These are phyloP conservation scores for Apamea anceps DNA, from an alignment of 2,888 invertebrate species.

Conservation along the genomic window DNA sequence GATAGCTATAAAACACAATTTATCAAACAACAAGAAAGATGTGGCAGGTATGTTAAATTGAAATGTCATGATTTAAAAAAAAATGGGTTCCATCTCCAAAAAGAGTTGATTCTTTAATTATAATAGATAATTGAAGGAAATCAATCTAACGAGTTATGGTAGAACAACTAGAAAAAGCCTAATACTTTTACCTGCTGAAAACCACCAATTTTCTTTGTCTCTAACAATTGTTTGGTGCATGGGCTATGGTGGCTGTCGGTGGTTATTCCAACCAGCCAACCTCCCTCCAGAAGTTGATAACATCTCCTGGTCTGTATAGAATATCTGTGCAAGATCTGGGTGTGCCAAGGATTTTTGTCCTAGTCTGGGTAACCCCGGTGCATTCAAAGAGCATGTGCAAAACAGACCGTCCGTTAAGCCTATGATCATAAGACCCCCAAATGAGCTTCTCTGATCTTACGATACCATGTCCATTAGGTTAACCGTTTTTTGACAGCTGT, in stretches of 20 bases:
- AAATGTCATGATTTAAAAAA: neutral
- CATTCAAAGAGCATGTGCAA: neutral
- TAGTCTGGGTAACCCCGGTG: neutral
- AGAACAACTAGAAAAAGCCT: neutral
- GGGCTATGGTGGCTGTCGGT: too few species aligned
- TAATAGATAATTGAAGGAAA: neutral
- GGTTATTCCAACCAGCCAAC: neutral
- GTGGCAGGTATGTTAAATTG: constrained; percentile 74
- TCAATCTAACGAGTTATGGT: neutral
- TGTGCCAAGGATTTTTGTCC: neutral
- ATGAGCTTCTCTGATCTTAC: too few species aligned
- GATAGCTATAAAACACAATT: constrained; percentile 75
- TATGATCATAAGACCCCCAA: too few species aligned
- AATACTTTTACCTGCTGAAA: neutral
- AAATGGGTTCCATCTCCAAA: neutral
- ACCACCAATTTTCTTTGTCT: neutral
- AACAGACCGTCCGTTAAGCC: neutral
- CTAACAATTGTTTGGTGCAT: neutral
- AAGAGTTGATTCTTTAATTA: neutral
- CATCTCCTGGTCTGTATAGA: neutral
- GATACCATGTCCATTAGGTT: too few species aligned
- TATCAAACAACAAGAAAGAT: constrained; percentile 73
- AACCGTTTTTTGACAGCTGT: too few species aligned
- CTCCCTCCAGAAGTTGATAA: too few species aligned
- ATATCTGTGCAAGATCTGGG: neutral